Evolutionary conservation across 2,113 vertebrate genomes (phyloP).

Genomic region (Otus sunia): DNA sequence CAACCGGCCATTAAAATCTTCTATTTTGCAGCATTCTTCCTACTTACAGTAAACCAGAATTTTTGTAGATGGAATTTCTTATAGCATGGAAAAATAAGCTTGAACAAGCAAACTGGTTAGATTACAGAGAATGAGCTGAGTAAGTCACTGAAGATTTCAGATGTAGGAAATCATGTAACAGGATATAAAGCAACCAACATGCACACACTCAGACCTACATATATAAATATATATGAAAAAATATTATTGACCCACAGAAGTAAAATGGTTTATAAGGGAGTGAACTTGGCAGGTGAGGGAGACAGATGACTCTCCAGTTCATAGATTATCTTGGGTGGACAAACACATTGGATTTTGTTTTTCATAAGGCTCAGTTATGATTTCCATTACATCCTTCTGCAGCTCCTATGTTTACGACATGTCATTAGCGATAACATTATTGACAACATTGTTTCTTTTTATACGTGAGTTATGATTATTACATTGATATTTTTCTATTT

Average conservation of each 20-base stretch:
- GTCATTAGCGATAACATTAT: not conserved
- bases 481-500: not conserved
- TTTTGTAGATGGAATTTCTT: not conserved
- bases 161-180: not conserved
- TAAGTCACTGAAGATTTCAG: not conserved
- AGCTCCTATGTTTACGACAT: not conserved
- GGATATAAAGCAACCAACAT: not conserved
- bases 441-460: not conserved
- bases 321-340: not conserved
- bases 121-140: not conserved
- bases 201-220: fast-evolving
- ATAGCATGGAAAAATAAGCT: not conserved
- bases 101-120: not conserved
- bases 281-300: not conserved
- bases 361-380: not conserved
- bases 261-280: not conserved
- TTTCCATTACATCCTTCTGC: not conserved
- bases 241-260: not conserved
- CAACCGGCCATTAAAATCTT: not conserved
- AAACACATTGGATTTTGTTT: not conserved
- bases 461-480: fast-evolving
- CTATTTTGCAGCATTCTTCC: not conserved
- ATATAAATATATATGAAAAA: too few relatives aligned
- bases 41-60: not conserved
- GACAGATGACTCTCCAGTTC: not conserved